Evolutionary conservation across 2,797 vertebrate genomes (phyloP).

Genomic region (Salmo trutta): DNA sequence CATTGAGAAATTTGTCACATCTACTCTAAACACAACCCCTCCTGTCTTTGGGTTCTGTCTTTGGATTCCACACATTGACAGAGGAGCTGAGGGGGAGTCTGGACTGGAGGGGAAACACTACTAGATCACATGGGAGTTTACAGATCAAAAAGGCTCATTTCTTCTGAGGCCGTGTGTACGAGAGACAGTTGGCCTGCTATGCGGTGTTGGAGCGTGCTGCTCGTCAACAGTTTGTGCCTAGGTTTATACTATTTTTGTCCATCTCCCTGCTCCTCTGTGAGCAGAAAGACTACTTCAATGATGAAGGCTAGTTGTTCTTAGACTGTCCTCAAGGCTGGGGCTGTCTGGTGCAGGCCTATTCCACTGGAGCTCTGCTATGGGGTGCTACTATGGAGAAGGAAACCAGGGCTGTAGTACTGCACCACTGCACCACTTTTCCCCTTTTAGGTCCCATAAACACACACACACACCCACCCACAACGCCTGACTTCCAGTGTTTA

Average conservation of each 20-base stretch:
- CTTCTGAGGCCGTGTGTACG: not conserved
- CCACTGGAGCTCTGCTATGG: not conserved
- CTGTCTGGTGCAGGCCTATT: not conserved
- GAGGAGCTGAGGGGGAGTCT: not conserved
- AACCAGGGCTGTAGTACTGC: not conserved
- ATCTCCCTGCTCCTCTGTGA: not conserved
- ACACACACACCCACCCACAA: not conserved
- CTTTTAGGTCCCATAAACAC: no score
- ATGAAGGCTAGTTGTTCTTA: no score
- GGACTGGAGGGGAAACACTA: not conserved
- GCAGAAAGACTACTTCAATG: not conserved
- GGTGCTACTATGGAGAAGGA: constrained; percentile 22
- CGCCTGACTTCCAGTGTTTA: not conserved
- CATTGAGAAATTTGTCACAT: no score
- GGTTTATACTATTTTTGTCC: not conserved
- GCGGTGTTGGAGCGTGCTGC: not conserved
- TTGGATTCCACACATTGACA: not conserved
- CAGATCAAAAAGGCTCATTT: constrained; percentile 1
- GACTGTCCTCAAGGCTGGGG: not conserved
- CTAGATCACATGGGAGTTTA: constrained; percentile 12
- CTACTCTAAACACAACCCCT: no score
- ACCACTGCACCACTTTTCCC: not conserved
- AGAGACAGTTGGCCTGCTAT: not conserved
- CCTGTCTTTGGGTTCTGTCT: constrained; percentile 1
- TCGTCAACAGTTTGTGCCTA: not conserved